Evolutionary conservation across 2,888 invertebrate genomes (phyloP).

Genomic region (Pandemis cinnamomeana): DNA sequence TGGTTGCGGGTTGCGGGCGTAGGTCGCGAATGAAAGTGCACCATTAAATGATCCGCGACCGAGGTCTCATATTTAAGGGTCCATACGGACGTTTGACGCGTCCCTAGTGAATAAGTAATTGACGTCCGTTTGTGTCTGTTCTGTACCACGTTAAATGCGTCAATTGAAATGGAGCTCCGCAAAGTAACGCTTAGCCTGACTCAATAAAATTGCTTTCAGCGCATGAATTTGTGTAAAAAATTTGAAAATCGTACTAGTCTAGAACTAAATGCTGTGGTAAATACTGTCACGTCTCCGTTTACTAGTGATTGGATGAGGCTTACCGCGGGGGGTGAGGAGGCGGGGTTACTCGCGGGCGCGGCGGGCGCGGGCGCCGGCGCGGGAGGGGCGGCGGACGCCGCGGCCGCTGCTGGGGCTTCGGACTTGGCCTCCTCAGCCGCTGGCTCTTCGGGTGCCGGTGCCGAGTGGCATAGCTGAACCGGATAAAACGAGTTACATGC

Average conservation of each 20-base stretch:
- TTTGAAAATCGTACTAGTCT: background rate
- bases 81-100: background rate
- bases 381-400: conserved; percentile 23
- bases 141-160: too few species aligned
- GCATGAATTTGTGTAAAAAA: background rate
- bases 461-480: conserved; percentile 57
- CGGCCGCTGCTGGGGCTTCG: conserved; percentile 41
- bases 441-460: conserved; percentile 61
- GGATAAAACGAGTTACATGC: background rate
- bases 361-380: background rate
- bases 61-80: background rate
- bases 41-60: background rate
- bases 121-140: too few species aligned
- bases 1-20: background rate
- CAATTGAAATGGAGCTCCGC: too few species aligned
- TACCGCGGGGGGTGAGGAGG: background rate
- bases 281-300: background rate
- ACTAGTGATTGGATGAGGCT: background rate
- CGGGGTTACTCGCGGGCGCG: background rate
- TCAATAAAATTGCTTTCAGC: too few species aligned
- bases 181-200: too few species aligned
- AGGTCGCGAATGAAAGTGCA: background rate
- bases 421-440: conserved; percentile 60
- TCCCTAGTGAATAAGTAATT: too few species aligned
- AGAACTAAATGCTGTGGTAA: background rate